These are phyloP conservation scores for Anas platyrhynchos DNA, from an alignment of 2,113 vertebrate species.

Conservation along the genomic window DNA sequence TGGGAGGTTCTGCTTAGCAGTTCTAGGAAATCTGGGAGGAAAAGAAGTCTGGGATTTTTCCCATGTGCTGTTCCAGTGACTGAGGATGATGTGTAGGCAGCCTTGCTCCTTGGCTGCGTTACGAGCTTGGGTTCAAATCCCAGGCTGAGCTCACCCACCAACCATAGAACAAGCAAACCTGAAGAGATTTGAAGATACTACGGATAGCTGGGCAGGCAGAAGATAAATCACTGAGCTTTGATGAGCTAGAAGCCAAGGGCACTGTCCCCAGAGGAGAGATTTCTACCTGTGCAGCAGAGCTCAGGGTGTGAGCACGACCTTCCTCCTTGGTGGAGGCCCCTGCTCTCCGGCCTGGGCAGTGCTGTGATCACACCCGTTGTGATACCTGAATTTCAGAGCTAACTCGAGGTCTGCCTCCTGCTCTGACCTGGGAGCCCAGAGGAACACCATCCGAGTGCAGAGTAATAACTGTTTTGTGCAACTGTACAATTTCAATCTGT, in stretches of 20 bases:
- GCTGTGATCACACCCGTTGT: too few species aligned
- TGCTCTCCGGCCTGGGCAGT: too few species aligned
- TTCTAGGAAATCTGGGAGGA: neutral
- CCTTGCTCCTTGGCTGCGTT: neutral
- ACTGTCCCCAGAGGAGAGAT: too few species aligned
- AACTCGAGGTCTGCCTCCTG: neutral
- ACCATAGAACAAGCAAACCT: neutral
- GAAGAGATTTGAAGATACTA: neutral
- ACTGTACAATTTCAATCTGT: rapidly evolving
- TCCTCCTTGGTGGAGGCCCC: too few species aligned
- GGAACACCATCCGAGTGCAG: neutral
- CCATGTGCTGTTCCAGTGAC: neutral
- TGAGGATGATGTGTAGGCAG: neutral
- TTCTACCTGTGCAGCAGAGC: too few species aligned
- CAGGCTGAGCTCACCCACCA: neutral
- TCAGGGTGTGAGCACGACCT: too few species aligned
- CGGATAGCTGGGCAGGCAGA: neutral
- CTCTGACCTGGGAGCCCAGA: neutral
- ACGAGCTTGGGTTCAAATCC: neutral
- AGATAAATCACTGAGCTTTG: neutral
- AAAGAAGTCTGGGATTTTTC: neutral
- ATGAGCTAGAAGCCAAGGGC: too few species aligned
- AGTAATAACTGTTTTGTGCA: neutral
- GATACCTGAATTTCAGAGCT: too few species aligned
- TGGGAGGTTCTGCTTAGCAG: slow-evolving; percentile 37